Conservation (phyloP, 2,113 vertebrate genomes). For the Holacanthus passer region DNA sequence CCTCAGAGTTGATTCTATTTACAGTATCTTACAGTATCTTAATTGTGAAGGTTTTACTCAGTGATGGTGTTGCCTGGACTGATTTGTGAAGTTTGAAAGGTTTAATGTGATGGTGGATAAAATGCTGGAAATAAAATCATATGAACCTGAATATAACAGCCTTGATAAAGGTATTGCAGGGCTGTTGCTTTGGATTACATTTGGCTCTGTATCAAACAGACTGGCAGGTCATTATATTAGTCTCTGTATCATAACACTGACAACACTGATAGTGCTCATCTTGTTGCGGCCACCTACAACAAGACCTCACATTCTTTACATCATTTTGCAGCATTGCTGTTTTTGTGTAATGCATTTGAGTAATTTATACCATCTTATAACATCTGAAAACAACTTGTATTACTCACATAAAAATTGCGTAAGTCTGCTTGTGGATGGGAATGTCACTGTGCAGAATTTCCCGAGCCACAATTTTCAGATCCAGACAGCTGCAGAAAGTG, state of each 20-base stretch:
- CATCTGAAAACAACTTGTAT: background rate
- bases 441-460: background rate
- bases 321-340: background rate
- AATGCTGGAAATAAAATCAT: background rate
- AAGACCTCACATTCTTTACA: background rate
- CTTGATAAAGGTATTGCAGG: background rate
- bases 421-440: background rate
- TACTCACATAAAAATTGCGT: background rate
- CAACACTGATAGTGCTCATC: background rate
- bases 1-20: background rate
- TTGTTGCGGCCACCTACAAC: background rate
- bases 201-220: background rate
- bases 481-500: slow-evolving; percentile 5
- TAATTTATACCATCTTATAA: background rate
- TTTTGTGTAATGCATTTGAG: background rate
- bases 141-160: background rate
- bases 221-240: background rate
- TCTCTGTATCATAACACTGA: background rate
- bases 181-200: background rate
- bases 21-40: background rate
- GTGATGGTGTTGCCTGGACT: slow-evolving; percentile 3
- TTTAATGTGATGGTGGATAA: background rate
- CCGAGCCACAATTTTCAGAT: background rate
- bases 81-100: slow-evolving; percentile 1
- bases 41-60: background rate